These are phyloP conservation scores for Microdon myrmicae DNA, from an alignment of 2,888 invertebrate species.

Conservation along the genomic window DNA sequence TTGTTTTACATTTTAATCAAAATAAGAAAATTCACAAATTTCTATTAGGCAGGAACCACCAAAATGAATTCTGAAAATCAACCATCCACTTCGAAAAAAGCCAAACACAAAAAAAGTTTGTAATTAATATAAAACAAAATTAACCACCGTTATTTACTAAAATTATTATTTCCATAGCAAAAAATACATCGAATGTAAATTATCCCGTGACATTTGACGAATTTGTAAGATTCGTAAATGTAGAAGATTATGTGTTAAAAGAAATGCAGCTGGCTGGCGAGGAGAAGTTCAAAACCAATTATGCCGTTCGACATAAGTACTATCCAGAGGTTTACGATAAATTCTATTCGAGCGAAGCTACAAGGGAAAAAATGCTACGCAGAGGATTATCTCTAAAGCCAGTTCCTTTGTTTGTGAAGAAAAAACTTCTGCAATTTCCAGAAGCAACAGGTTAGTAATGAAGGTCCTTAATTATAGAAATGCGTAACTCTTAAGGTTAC, in stretches of 20 bases:
- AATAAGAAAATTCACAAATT: no score
- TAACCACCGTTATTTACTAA: no score
- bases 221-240: constrained; percentile 22
- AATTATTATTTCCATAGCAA: background rate
- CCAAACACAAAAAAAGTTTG: background rate
- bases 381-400: constrained; percentile 26
- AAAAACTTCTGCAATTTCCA: constrained; percentile 12
- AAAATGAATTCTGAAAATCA: constrained; percentile 9
- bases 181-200: no score
- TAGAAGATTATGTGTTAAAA: constrained; percentile 10
- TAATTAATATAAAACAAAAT: no score
- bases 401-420: constrained; percentile 19
- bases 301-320: constrained; percentile 5
- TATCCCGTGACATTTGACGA: constrained; percentile 27
- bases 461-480: no score
- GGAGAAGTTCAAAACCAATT: constrained; percentile 10
- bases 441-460: constrained; percentile 6
- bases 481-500: no score
- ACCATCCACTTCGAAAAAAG: constrained; percentile 18
- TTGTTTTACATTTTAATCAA: no score
- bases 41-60: no score
- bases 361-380: constrained; percentile 1
- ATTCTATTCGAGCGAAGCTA: constrained; percentile 13
- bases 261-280: constrained; percentile 27
- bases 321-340: constrained; percentile 14